Base-by-base conservation (phyloP, 2,888 invertebrate genomes). In the Bugulina stolonifera region DNA sequence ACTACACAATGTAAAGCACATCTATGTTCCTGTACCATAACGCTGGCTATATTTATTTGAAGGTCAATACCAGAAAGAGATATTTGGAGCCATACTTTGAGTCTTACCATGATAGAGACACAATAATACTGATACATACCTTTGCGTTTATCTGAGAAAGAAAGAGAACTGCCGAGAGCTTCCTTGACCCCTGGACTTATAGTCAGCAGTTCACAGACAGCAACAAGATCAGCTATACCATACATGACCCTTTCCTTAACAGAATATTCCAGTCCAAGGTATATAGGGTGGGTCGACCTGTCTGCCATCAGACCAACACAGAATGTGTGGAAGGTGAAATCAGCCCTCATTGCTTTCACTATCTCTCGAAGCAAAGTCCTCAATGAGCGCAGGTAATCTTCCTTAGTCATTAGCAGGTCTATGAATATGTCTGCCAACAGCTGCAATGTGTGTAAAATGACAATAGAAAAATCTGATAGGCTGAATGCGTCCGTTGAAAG, bases 331-430 rank as follows among this genome's bases (percentile, higher is more conserved):
- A 95, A 88, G 81, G 91, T 91, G 70, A 93, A 89, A 80, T 91
- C 94, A 83, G 91, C 88, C 74, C 93, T 86, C 0, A 94, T 87
- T 71, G 91, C 91, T 23, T 95, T 89, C 71, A 93, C 91, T 75
- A 94, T 91, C 86, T 97, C 97, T 72, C 96, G 89, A 0, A 95
- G 86, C 75, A 97, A 87, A 3, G 91, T 90, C 1, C 96, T 88
- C 76, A 97, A 84, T 0, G 94, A 91, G 0, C 94, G 89, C 74
- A 94, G 86, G 84, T 93, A 95, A 84, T 97, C 97, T 77, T 97
- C 97, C 23, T 81, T 81, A 77, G 81, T 81, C 75, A 92, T 87
- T 55, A 97, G 85, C 76, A 95, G 86, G 83, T 96, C 95, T 87
- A 92, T 87, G 78, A 88, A 85, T 69, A 85, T 82, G 72, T 84